Evolutionary conservation across 2,113 vertebrate species (phyloP), one percentile per base, ranked within the genome.

Genomic region (Oreochromis niloticus): DNA sequence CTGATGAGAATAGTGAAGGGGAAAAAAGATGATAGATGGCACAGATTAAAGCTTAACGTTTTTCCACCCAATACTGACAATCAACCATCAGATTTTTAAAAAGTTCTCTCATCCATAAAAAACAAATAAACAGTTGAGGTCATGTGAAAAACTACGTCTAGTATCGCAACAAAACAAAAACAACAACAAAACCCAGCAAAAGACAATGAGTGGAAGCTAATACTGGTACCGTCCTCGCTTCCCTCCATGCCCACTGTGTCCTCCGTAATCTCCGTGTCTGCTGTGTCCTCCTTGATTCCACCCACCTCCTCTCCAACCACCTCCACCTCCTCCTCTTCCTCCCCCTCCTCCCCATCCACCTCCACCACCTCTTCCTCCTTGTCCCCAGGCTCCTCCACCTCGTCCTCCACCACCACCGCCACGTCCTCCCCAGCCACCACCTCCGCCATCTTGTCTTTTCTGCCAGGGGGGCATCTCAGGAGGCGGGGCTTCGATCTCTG

Each of bases 381-480:
- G 73, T 1, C 94, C 83, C 57, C 90, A 30, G 8, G 75, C 50
- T 22, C 90, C 92, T 84, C 30, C 92, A 66, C 19, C 83, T 1
- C 95, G 87, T 0, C 94, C 79, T 0, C 95, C 88, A 1, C 88
- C 46, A 1, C 96, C 59, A 4, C 57, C 9, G 59, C 88, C 48
- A 1, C 96, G 92, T 8, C 96, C 91, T 6, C 94, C 83, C 1
- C 95, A 83, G 7, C 95, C 84, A 1, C 95, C 85, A 1, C 94
- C 80, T 2, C 95, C 86, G 4, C 96, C 97, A 13, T 98, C 98
- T 88, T 98, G 96, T 96, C 98, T 97, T 95, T 98, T 98, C 83
- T 97, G 96, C 98, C 98, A 99, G 2, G 97, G 96, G 1, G 98
- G 98, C 98, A 99, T 99, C 93, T 99, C 98, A 0, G 98, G 98